Percentiles rank a stretch among this genome's conserved stretches.
phyloP scores from a whole-genome alignment of 2,113 vertebrate genomes.

The Calyptomena viridis region DNA sequence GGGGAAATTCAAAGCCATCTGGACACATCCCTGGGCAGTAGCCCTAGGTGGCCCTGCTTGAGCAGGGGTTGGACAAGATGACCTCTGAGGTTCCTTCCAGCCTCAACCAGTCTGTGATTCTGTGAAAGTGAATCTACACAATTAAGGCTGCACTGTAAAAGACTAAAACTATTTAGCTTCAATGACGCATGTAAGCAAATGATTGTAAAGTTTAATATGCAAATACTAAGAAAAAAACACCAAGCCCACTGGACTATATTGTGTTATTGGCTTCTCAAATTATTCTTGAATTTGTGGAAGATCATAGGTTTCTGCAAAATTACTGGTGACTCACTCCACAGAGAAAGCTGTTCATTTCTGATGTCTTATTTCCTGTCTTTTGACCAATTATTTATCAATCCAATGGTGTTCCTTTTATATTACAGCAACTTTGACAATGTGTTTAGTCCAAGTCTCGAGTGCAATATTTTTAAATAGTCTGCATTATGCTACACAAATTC shows the following conservation, averaged over 20 bases:
- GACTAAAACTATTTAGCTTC: not conserved
- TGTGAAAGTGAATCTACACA: not conserved
- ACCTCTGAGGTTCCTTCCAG: not conserved
- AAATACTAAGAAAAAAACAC: not conserved
- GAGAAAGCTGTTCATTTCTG: not conserved
- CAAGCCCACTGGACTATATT: not conserved
- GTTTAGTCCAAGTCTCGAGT: not conserved
- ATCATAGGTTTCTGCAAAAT: not conserved
- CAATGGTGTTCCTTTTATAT: not conserved
- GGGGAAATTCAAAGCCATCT: not conserved
- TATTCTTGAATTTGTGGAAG: not conserved
- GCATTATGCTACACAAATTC: not conserved
- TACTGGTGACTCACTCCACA: not conserved
- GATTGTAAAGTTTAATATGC: not conserved
- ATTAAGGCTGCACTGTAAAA: not conserved
- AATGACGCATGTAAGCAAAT: not conserved
- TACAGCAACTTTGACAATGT: not conserved
- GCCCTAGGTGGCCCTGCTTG: not conserved
- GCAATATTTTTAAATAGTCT: not conserved
- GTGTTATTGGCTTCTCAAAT: not conserved
- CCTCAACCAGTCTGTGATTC: not conserved
- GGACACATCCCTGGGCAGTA: not conserved
- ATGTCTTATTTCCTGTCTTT: not conserved
- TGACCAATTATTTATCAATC: not conserved
- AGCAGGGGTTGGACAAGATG: not conserved